A percentile compares a stretch with the other conserved stretches of the same genome.
Conservation (phyloP, 2,797 vertebrate genomes). For the Morus bassanus region DNA sequence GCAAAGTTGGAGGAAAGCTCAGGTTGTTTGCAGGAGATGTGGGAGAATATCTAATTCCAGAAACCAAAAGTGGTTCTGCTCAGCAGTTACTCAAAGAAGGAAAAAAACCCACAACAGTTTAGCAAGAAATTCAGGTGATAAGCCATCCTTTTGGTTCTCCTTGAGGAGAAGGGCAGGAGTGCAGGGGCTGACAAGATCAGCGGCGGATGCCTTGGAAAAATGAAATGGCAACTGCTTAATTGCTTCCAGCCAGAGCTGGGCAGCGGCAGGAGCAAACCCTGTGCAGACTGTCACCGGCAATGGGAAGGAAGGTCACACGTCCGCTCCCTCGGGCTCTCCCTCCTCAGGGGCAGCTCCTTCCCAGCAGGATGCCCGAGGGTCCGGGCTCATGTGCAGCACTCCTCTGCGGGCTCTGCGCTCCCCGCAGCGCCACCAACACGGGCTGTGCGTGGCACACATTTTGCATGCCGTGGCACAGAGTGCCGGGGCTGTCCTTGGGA, state of each 20-base stretch:
- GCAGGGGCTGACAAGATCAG: background rate
- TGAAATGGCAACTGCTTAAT: background rate
- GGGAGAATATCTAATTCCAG: background rate
- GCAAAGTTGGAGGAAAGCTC: background rate
- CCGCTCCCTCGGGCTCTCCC: rapidly evolving
- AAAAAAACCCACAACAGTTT: background rate
- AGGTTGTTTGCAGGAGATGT: background rate
- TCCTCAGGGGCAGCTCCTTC: background rate
- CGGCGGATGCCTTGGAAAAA: background rate
- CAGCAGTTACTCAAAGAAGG: background rate
- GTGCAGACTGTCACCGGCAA: rapidly evolving
- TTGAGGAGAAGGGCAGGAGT: background rate
- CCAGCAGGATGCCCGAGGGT: background rate
- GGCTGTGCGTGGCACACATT: background rate
- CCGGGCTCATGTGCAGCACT: rapidly evolving
- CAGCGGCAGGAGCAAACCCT: background rate
- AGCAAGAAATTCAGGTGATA: background rate
- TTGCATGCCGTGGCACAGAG: background rate
- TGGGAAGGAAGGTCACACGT: background rate
- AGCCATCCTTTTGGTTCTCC: background rate
- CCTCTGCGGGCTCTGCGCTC: background rate
- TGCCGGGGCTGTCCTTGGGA: slow-evolving; percentile 9
- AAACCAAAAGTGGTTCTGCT: background rate
- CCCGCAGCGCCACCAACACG: background rate
- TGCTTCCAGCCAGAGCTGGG: background rate